A percentile compares a stretch with the other conserved stretches of the same genome.
Conservation (phyloP, 1,140 invertebrate genomes). For the Calliphora vicina region DNA sequence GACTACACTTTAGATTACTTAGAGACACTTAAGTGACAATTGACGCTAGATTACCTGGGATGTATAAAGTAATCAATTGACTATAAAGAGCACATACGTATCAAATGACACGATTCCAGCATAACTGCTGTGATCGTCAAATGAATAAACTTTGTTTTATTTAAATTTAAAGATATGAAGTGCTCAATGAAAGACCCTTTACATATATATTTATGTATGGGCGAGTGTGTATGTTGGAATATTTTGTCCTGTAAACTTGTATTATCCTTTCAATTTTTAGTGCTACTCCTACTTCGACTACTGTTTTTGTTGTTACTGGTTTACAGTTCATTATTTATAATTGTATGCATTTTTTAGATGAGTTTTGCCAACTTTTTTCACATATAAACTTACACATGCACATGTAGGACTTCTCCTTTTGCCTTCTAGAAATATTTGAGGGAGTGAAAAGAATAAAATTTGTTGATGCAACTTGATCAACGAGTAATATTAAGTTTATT, state of each 20-base stretch:
- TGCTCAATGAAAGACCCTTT: too few species aligned
- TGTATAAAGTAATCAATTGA: too few species aligned
- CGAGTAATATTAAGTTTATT: background rate
- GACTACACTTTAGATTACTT: too few species aligned
- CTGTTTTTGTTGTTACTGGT: conserved; percentile 40
- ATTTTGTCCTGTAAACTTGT: conserved; percentile 10
- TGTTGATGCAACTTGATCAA: background rate
- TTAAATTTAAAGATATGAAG: too few species aligned
- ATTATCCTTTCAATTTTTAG: background rate
- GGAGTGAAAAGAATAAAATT: background rate
- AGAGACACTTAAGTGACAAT: too few species aligned
- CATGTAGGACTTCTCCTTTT: background rate
- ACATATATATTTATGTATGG: too few species aligned
- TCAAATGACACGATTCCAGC: too few species aligned
- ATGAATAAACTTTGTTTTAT: too few species aligned
- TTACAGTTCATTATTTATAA: conserved; percentile 47
- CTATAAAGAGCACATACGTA: too few species aligned
- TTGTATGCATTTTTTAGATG: conserved; percentile 47
- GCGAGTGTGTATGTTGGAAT: background rate
- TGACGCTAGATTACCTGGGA: too few species aligned
- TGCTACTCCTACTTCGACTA: conserved; percentile 28
- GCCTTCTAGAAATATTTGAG: background rate
- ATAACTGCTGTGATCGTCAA: too few species aligned
- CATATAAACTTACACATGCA: conserved; percentile 49
- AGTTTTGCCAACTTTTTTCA: conserved; percentile 47